phyloP scores from a whole-genome alignment of 2,888 invertebrate genomes.

The Epinotia nisella region DNA sequence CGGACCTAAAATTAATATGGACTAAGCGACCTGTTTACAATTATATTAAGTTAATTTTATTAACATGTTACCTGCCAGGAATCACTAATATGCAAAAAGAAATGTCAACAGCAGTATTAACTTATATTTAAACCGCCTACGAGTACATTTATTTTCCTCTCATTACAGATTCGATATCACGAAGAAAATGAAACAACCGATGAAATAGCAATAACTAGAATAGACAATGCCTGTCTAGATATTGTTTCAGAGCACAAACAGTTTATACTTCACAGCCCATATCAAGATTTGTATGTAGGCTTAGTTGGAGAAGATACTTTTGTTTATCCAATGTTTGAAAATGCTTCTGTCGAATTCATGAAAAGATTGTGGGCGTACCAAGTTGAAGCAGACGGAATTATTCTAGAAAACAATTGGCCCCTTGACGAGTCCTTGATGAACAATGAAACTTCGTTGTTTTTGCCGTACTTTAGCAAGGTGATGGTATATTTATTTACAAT shows the following conservation, averaged over 20 bases:
- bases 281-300: conserved; percentile 61
- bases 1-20: too few relatives aligned
- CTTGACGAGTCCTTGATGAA: conserved; percentile 68
- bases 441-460: conserved; percentile 60
- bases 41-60: too few relatives aligned
- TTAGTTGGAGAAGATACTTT: conserved; percentile 54
- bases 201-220: conserved; percentile 45
- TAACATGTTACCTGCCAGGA: too few relatives aligned
- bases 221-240: conserved; percentile 49
- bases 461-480: conserved; percentile 84
- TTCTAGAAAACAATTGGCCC: conserved; percentile 85
- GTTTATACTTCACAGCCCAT: conserved; percentile 55
- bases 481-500: conserved; percentile 10
- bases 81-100: too few relatives aligned
- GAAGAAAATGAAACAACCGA: conserved; percentile 44
- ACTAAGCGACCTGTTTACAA: too few relatives aligned
- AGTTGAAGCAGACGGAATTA: conserved; percentile 68
- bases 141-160: conserved; percentile 6
- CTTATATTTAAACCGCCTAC: neutral
- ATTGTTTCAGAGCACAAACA: conserved; percentile 52
- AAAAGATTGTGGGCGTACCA: conserved; percentile 62
- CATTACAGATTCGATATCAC: conserved; percentile 58
- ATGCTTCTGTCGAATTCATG: conserved; percentile 57
- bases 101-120: too few relatives aligned
- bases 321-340: conserved; percentile 67